phyloP scores from a whole-genome alignment of 2,113 vertebrate species.

The Rhea americana region DNA sequence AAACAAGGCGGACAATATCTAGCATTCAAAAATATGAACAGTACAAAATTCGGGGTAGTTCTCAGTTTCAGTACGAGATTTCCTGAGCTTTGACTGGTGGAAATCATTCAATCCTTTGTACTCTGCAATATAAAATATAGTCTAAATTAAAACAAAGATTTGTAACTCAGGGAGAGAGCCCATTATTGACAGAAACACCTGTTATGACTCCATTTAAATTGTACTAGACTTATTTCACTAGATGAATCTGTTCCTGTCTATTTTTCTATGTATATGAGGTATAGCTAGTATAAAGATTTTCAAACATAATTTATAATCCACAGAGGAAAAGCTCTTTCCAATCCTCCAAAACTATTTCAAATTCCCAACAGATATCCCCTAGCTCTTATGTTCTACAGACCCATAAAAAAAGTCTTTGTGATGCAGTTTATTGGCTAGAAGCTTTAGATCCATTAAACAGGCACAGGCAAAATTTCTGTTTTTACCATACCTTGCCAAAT shows the following conservation, averaged over 20 bases:
- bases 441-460: background rate
- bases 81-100: background rate
- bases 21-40: background rate
- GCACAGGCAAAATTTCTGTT: background rate
- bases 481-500: background rate
- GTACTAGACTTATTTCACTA: background rate
- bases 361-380: background rate
- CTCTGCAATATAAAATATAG: background rate
- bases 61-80: background rate
- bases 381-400: background rate
- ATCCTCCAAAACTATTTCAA: background rate
- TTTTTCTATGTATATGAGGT: accelerated
- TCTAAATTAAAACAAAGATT: background rate
- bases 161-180: background rate
- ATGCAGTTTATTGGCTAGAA: accelerated
- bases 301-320: background rate
- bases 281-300: background rate
- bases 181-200: background rate
- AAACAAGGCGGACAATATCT: background rate
- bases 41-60: background rate
- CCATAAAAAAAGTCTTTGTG: background rate
- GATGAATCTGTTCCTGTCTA: background rate
- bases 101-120: background rate
- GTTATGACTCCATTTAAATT: background rate
- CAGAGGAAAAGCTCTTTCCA: background rate